Percentiles rank a stretch among this genome's conserved stretches.
These are phyloP conservation scores for Geotrupes spiniger DNA, from an alignment of 2,888 invertebrate genomes.

Conservation along the genomic window DNA sequence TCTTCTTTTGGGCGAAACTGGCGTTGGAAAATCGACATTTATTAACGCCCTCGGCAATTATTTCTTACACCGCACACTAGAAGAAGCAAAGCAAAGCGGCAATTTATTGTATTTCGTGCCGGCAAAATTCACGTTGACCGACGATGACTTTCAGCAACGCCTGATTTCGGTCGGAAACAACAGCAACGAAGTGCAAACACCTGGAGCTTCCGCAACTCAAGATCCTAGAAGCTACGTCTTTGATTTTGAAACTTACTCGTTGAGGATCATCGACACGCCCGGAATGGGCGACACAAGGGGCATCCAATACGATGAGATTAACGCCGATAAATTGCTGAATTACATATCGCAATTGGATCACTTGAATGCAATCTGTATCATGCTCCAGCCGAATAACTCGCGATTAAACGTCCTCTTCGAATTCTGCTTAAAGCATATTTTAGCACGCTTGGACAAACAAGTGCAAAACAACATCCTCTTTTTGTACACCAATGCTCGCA, in stretches of 20 bases:
- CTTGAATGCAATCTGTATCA: conserved; percentile 40
- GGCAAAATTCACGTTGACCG: conserved; percentile 31
- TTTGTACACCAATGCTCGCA: conserved; percentile 40
- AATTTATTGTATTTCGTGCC: conserved; percentile 36
- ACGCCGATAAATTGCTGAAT: conserved; percentile 32
- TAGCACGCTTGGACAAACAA: conserved; percentile 41
- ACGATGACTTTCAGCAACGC: conserved; percentile 30
- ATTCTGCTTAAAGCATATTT: conserved; percentile 40
- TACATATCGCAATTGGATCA: conserved; percentile 39
- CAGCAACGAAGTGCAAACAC: conserved; percentile 25
- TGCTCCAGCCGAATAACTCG: conserved; percentile 38
- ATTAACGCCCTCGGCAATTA: conserved; percentile 44
- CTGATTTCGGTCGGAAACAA: conserved; percentile 29
- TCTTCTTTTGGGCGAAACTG: conserved; percentile 42
- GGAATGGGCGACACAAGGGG: conserved; percentile 36
- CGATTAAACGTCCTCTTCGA: conserved; percentile 39
- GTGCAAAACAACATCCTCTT: conserved; percentile 42
- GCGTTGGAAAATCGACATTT: conserved; percentile 45
- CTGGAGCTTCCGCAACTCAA: conserved; percentile 28
- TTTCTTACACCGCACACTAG: conserved; percentile 29
- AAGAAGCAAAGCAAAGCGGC: conserved; percentile 29
- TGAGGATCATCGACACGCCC: conserved; percentile 42
- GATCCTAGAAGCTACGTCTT: conserved; percentile 65
- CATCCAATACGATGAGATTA: conserved; percentile 27
- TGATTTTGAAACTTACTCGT: conserved; percentile 15